These are phyloP conservation scores for Notechis scutatus DNA, from an alignment of 2,113 vertebrate species.

Conservation along the genomic window DNA sequence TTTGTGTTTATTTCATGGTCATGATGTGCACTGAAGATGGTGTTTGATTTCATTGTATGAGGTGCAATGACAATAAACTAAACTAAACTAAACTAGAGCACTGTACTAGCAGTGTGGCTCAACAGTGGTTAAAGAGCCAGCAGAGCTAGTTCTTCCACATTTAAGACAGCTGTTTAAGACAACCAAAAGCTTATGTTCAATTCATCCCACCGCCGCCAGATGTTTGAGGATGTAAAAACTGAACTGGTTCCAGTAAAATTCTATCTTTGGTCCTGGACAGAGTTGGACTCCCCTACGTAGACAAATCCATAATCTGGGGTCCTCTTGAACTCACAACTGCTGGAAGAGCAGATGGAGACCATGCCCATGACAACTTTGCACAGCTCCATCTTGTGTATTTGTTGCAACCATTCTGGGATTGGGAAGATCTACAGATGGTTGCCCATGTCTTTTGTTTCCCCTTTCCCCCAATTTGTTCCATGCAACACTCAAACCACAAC, in stretches of 20 bases:
- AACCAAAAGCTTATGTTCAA: background rate
- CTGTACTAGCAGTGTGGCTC: background rate
- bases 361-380: background rate
- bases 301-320: background rate
- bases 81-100: background rate
- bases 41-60: too few relatives aligned
- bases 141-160: background rate
- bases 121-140: background rate
- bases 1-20: too few relatives aligned
- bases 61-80: too few relatives aligned
- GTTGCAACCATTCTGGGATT: background rate
- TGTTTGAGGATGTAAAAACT: background rate
- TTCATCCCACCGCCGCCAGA: background rate
- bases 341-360: background rate
- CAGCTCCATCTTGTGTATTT: background rate
- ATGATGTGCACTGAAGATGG: too few relatives aligned
- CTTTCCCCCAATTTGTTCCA: background rate
- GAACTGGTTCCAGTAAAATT: background rate
- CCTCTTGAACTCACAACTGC: background rate
- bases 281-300: background rate
- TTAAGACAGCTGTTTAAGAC: background rate
- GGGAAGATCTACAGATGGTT: background rate
- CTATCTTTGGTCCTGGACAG: background rate
- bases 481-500: background rate
- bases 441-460: background rate